Conservation (phyloP, 2,888 invertebrate species). For the Pseudoips prasinana region DNA sequence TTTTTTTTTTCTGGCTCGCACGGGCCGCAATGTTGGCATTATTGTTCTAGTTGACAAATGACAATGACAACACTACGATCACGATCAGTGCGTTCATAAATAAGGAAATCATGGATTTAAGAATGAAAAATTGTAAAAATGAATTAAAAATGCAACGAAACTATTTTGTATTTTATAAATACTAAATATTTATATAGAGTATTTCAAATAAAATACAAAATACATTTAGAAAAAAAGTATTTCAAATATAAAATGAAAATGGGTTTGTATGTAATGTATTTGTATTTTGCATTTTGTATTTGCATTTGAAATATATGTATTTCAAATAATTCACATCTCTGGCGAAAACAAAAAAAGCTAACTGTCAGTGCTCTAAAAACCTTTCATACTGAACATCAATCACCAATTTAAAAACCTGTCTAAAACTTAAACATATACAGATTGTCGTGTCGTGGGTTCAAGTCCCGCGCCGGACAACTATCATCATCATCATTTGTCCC, state of each 20-base stretch:
- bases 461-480: no score
- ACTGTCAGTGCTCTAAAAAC: no score
- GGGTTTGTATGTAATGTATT: no score
- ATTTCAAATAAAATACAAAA: constrained; percentile 4
- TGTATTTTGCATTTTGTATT: neutral
- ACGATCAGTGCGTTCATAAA: constrained; percentile 2
- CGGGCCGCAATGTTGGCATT: no score
- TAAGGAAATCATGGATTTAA: constrained; percentile 1
- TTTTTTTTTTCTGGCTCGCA: no score
- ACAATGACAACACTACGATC: neutral
- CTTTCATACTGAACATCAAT: no score
- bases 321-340: constrained; percentile 1
- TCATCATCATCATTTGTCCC: no score
- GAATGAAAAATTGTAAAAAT: constrained; percentile 3
- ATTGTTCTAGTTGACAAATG: neutral
- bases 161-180: constrained; percentile 2
- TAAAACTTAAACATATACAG: no score
- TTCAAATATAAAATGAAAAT: constrained; percentile 2
- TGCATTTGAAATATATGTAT: neutral
- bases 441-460: no score
- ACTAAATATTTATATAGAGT: constrained; percentile 3
- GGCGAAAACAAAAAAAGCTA: constrained; percentile 1
- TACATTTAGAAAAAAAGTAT: constrained; percentile 3
- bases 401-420: no score
- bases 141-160: constrained; percentile 2